Evolutionary conservation across 2,797 vertebrate genomes (phyloP).

Genomic region (Cuculus canorus): DNA sequence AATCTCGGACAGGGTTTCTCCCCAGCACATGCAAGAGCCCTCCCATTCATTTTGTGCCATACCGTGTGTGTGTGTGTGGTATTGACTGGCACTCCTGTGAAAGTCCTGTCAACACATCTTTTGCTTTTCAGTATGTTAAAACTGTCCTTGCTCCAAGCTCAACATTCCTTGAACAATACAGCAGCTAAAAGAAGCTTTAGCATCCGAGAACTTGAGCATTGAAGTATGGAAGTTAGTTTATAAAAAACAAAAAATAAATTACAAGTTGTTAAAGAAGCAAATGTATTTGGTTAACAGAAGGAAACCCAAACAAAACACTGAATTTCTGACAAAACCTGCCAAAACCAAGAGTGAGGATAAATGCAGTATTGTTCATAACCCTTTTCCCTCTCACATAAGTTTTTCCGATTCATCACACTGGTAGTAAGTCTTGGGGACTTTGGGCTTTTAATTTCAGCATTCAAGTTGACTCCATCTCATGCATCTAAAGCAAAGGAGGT

Average conservation of each 20-base stretch:
- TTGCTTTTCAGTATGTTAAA: neutral
- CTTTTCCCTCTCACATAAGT: neutral
- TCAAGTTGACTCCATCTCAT: neutral
- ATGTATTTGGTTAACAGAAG: constrained; percentile 45
- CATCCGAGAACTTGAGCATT: neutral
- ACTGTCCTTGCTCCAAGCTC: neutral
- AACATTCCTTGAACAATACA: neutral
- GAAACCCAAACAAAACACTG: neutral
- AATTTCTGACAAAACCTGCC: neutral
- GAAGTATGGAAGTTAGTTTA: neutral
- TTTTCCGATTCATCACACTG: neutral
- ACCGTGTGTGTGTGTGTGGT: neutral
- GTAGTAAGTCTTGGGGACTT: neutral
- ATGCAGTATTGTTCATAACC: neutral
- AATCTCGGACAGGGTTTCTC: neutral
- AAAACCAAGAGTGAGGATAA: neutral
- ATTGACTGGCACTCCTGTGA: neutral
- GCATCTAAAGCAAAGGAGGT: neutral
- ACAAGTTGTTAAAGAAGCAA: neutral
- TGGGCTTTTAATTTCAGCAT: neutral
- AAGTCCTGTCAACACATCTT: neutral
- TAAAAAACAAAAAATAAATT: neutral
- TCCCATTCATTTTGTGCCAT: neutral
- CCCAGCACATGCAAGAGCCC: neutral
- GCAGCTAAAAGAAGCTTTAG: neutral